Evolutionary conservation across 2,797 vertebrate genomes (phyloP).

Genomic region (Steatocranus sp.): DNA sequence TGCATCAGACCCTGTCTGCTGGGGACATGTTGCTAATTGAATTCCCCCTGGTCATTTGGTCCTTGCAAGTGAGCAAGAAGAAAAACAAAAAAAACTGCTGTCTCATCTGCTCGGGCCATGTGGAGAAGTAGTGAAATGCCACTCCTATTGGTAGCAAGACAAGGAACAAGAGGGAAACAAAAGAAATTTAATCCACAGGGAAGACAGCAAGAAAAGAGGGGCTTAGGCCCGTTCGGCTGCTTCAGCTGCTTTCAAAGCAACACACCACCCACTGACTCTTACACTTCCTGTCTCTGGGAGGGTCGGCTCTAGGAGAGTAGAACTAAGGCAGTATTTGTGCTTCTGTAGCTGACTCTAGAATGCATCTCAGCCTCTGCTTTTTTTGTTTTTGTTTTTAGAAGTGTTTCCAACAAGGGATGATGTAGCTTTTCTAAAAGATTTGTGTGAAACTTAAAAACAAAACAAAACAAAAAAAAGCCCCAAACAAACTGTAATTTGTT

Average conservation of each 20-base stretch:
- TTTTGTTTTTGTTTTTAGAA: background rate
- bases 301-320: slow-evolving; percentile 11
- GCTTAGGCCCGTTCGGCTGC: slow-evolving; percentile 42
- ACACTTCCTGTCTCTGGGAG: slow-evolving; percentile 51
- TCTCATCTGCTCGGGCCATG: slow-evolving; percentile 68
- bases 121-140: slow-evolving; percentile 47
- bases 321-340: slow-evolving; percentile 44
- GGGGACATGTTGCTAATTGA: slow-evolving; percentile 81
- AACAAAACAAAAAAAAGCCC: background rate
- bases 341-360: slow-evolving; percentile 13
- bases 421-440: background rate
- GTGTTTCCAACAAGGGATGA: background rate
- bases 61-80: slow-evolving; percentile 87
- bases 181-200: slow-evolving; percentile 71
- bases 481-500: background rate
- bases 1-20: slow-evolving; percentile 25
- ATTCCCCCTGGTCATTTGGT: slow-evolving; percentile 83
- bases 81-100: slow-evolving; percentile 57
- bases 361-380: background rate
- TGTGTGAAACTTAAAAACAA: background rate
- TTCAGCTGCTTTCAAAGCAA: slow-evolving; percentile 25
- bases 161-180: slow-evolving; percentile 47
- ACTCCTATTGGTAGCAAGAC: slow-evolving; percentile 56
- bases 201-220: slow-evolving; percentile 41
- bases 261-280: slow-evolving; percentile 51